These are phyloP conservation scores for Solea solea DNA, from an alignment of 2,113 vertebrate genomes.

Conservation along the genomic window DNA sequence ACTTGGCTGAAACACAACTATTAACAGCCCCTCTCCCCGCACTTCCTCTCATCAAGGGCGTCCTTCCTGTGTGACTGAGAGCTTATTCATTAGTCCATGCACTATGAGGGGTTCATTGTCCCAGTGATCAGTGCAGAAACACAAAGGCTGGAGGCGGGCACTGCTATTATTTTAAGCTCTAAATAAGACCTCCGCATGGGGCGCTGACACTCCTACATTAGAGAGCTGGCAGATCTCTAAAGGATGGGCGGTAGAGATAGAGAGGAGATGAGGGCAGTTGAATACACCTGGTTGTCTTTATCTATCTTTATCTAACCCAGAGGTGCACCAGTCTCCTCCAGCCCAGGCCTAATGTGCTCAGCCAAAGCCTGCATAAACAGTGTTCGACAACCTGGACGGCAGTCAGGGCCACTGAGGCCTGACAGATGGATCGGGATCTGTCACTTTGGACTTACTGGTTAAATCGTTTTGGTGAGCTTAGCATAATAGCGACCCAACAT, in stretches of 20 bases:
- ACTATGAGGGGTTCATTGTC: conserved; percentile 74
- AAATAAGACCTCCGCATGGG: conserved; percentile 70
- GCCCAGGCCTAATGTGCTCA: conserved; percentile 17
- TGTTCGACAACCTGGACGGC: conserved; percentile 12
- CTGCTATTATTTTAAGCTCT: conserved; percentile 74
- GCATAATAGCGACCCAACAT: conserved; percentile 21
- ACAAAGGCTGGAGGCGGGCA: conserved; percentile 73
- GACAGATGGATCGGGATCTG: conserved; percentile 48
- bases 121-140: conserved; percentile 63
- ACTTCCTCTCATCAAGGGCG: conserved; percentile 72
- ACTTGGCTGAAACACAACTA: conserved; percentile 49
- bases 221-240: conserved; percentile 61
- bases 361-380: conserved; percentile 50
- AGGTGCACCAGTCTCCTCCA: conserved; percentile 47
- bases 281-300: conserved; percentile 75
- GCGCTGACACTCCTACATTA: conserved; percentile 64
- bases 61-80: conserved; percentile 76
- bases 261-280: conserved; percentile 61
- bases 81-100: conserved; percentile 75
- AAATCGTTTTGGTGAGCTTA: conserved; percentile 27
- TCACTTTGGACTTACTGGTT: conserved; percentile 37
- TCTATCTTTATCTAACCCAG: conserved; percentile 35
- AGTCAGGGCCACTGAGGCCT: conserved; percentile 35
- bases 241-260: conserved; percentile 49
- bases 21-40: conserved; percentile 51